Evolutionary conservation across 1,140 invertebrate genomes (phyloP).

Genomic region (Eumaeus atala): DNA sequence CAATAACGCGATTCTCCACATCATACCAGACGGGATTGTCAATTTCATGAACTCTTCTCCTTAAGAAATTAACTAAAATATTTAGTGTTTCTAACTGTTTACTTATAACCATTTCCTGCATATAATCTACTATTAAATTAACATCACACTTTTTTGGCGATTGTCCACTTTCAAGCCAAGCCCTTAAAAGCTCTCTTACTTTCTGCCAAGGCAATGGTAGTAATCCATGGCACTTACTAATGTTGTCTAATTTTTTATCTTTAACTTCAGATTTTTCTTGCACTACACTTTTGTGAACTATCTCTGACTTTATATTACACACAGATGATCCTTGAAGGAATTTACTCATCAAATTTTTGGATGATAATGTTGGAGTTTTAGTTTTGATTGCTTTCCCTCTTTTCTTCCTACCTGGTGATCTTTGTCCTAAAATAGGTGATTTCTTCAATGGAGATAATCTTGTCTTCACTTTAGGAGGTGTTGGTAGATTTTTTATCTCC

Average conservation of each 20-base stretch:
- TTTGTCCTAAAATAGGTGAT: constrained; percentile 36
- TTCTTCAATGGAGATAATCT: constrained; percentile 42
- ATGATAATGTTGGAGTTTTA: constrained; percentile 27
- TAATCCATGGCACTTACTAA: constrained; percentile 33
- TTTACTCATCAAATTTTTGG: constrained; percentile 42
- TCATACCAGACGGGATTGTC: constrained; percentile 45
- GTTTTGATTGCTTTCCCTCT: constrained; percentile 59
- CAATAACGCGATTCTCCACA: constrained; percentile 44
- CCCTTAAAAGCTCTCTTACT: constrained; percentile 62
- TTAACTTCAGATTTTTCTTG: constrained; percentile 25
- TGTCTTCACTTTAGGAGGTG: constrained; percentile 35
- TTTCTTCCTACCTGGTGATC: constrained; percentile 40
- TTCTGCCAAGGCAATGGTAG: constrained; percentile 56
- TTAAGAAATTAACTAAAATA: constrained; percentile 55
- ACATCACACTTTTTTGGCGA: constrained; percentile 68
- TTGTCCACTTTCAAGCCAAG: constrained; percentile 69
- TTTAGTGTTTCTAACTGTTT: constrained; percentile 62
- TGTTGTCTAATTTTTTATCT: neutral
- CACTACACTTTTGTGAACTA: constrained; percentile 15
- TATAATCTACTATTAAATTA: constrained; percentile 58
- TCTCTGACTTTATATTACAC: constrained; percentile 26
- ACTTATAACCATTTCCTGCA: constrained; percentile 59
- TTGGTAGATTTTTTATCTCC: constrained; percentile 21
- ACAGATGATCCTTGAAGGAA: constrained; percentile 56
- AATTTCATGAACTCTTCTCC: constrained; percentile 44